Conservation (phyloP, 2,113 vertebrate genomes). For the Hemicordylus capensis region DNA sequence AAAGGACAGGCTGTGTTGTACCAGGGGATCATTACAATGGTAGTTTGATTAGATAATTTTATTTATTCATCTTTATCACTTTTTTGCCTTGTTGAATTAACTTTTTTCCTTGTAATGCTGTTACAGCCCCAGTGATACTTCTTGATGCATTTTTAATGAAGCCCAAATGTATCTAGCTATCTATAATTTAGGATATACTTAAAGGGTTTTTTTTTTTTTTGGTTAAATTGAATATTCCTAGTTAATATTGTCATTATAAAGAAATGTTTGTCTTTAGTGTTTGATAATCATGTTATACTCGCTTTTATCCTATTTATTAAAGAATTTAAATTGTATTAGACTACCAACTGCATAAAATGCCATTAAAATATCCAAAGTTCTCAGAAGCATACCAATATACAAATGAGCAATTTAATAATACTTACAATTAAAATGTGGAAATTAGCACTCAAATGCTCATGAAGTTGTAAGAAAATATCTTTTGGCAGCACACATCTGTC, state of each 20-base stretch:
- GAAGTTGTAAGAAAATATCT: constrained; percentile 19
- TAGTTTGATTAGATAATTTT: neutral
- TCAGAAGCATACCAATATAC: neutral
- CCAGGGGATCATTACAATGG: neutral
- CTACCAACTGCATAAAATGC: constrained; percentile 16
- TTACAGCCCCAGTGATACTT: neutral
- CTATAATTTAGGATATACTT: neutral
- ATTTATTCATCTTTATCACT: neutral
- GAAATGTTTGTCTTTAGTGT: constrained; percentile 4
- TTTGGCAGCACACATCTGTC: constrained; percentile 22
- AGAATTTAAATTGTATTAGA: constrained; percentile 21
- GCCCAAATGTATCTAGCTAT: neutral
- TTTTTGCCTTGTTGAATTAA: neutral
- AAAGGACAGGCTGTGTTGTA: neutral
- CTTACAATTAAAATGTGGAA: constrained; percentile 43
- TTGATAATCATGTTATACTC: constrained; percentile 21
- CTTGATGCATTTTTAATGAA: constrained; percentile 10
- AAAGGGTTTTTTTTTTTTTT: neutral
- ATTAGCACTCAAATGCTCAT: constrained; percentile 27
- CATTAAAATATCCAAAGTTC: constrained; percentile 34
- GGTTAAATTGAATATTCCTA: neutral
- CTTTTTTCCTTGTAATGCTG: constrained; percentile 8
- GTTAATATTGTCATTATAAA: constrained; percentile 5
- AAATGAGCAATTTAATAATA: constrained; percentile 18
- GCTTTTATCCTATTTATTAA: constrained; percentile 19